Evolutionary conservation across 2,888 invertebrate species (phyloP), one percentile per base, ranked within the genome.

Genomic region (Epinotia ramella): DNA sequence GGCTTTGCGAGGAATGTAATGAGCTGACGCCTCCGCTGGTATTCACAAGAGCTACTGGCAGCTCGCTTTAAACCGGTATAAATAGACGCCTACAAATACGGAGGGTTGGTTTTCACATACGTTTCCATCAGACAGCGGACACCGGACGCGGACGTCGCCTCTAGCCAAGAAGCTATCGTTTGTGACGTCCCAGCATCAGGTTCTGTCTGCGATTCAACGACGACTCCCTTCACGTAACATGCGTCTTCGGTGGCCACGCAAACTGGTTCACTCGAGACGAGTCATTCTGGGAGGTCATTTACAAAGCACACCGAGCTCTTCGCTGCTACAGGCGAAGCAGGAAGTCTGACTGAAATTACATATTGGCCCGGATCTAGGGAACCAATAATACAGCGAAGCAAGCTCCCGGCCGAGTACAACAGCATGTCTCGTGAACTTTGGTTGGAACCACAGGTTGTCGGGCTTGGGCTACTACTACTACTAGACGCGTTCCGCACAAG

Each of bases 1-100:
- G 57, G 67, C 57, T 57, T 68, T 44, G 60, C 20, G 16, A 44
- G 44, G 20, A 59, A 60, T 68, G 68, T 68, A 44, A 68, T 44
- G 68, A 59, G 0, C 44, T 20, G 59, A 44, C 64, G 53, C 6
- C n/a, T 5, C n/a, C 7, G n/a, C 53, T n/a, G 16, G n/a, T 53
- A 53, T 53, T 53, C 7, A 5, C n/a, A 5, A n/a, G 7, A n/a
- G n/a, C n/a, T 44, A 6, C 44, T 12, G 6, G 1, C 6, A 44
- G 44, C 44, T 44, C 9, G 44, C 44, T 11, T 44, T 7, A 44
- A 44, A 12, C 11, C 12, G 13, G 13, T 13, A 12, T 12, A 3
- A 13, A 13, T 13, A 46, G 46, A 13, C 46, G 13, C 13, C 44
- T 44, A 44, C 44, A 3, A 44, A 9, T 44, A 44, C 44, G 44